Evolutionary conservation across 2,113 vertebrate species (phyloP).

Genomic region (Ailuropoda melanoleuca): DNA sequence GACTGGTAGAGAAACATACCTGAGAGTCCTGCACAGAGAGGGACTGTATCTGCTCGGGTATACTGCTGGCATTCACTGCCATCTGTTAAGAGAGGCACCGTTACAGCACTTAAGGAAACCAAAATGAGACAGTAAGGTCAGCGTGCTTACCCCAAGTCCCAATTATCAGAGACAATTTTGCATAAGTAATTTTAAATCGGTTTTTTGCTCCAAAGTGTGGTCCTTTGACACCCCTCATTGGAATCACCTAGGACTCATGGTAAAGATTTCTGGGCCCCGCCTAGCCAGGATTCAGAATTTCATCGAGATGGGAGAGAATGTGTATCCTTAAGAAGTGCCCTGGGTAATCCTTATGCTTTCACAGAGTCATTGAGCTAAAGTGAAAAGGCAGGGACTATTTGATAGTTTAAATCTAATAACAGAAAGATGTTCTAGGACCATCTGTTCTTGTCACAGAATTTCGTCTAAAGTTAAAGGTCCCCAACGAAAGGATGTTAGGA

Average conservation of each 20-base stretch:
- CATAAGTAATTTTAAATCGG: background rate
- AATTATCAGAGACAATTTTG: background rate
- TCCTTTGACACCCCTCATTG: background rate
- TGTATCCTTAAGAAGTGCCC: background rate
- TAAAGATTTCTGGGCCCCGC: background rate
- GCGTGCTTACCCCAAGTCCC: too few species aligned
- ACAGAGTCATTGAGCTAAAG: background rate
- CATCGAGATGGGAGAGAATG: background rate
- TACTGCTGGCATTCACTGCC: slow-evolving; percentile 86
- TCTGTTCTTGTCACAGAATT: background rate
- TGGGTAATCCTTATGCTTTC: background rate
- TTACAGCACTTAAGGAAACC: slow-evolving; percentile 29
- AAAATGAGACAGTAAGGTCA: background rate
- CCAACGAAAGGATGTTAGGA: slow-evolving; percentile 27
- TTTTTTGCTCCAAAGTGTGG: background rate
- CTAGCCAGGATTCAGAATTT: background rate
- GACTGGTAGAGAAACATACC: slow-evolving; percentile 74
- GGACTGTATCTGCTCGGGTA: slow-evolving; percentile 87
- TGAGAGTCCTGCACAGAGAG: slow-evolving; percentile 90
- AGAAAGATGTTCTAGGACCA: background rate
- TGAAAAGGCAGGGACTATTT: background rate
- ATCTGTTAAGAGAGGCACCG: slow-evolving; percentile 77
- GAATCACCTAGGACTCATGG: background rate
- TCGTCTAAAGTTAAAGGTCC: background rate
- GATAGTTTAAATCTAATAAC: background rate